These are phyloP conservation scores for Hemiscyllium ocellatum DNA, from an alignment of 2,113 vertebrate species.

Conservation along the genomic window DNA sequence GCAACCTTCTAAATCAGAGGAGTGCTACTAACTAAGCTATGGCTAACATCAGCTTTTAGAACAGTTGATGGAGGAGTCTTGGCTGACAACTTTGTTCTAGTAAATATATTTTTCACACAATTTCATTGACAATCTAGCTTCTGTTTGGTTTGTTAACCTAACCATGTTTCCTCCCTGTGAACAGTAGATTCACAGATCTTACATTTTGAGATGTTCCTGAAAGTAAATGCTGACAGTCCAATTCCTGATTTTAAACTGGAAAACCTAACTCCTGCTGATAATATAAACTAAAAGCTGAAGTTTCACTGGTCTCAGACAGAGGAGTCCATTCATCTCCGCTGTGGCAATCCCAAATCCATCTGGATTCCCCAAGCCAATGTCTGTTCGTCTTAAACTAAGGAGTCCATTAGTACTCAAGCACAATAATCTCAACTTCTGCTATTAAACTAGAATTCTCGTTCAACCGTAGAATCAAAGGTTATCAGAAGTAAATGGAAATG, in stretches of 20 bases:
- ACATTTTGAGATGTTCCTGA: neutral
- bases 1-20: neutral
- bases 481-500: too few species aligned
- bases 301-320: neutral
- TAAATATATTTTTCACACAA: neutral
- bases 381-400: neutral
- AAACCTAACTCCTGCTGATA: neutral
- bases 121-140: neutral
- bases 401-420: neutral
- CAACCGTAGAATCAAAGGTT: too few species aligned
- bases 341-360: neutral
- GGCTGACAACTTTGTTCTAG: neutral
- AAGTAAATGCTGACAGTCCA: neutral
- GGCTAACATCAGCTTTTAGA: neutral
- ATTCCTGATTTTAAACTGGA: neutral
- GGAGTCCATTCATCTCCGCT: too few species aligned
- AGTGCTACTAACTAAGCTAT: neutral
- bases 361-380: neutral
- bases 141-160: neutral
- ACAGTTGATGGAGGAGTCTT: neutral
- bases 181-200: neutral
- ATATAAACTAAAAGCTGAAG: neutral
- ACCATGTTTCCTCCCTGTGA: neutral
- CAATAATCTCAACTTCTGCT: neutral
- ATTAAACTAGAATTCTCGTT: neutral